Conservation (phyloP, 2,113 vertebrate genomes). For the Caranx ignobilis region DNA sequence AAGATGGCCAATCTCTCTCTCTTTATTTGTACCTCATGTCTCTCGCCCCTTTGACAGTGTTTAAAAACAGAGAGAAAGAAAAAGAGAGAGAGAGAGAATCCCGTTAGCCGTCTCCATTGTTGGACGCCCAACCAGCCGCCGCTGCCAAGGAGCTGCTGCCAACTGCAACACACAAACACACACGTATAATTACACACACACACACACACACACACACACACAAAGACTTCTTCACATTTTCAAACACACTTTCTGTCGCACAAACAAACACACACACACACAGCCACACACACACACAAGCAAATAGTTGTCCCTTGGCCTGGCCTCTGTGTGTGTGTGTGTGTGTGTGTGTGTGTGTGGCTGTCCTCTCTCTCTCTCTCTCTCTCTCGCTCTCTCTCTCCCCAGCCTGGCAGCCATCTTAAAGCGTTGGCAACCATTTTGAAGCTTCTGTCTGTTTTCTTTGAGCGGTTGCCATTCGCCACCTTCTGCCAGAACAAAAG, state of each 20-base stretch:
- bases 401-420: slow-evolving; percentile 97
- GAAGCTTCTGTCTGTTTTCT: slow-evolving; percentile 89
- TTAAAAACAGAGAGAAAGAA: slow-evolving; percentile 73
- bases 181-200: slow-evolving; percentile 81
- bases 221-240: slow-evolving; percentile 40
- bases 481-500: slow-evolving; percentile 86
- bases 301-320: slow-evolving; percentile 21
- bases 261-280: slow-evolving; percentile 50
- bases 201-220: slow-evolving; percentile 81
- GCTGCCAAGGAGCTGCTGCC: slow-evolving; percentile 91
- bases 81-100: slow-evolving; percentile 79
- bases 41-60: slow-evolving; percentile 44
- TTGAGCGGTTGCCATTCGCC: slow-evolving; percentile 84
- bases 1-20: slow-evolving; percentile 28
- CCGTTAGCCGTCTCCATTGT: slow-evolving; percentile 90
- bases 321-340: slow-evolving; percentile 20
- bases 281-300: slow-evolving; percentile 62
- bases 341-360: slow-evolving; percentile 15
- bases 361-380: slow-evolving; percentile 30
- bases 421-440: slow-evolving; percentile 99
- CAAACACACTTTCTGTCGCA: slow-evolving; percentile 44
- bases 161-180: slow-evolving; percentile 88
- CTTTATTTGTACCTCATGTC: slow-evolving; percentile 63
- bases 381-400: no score
- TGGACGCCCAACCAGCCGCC: slow-evolving; percentile 88